A percentile compares a stretch with the other conserved stretches of the same genome.
Conservation (phyloP, 2,113 vertebrate genomes). For the Hippoglossus stenolepis region DNA sequence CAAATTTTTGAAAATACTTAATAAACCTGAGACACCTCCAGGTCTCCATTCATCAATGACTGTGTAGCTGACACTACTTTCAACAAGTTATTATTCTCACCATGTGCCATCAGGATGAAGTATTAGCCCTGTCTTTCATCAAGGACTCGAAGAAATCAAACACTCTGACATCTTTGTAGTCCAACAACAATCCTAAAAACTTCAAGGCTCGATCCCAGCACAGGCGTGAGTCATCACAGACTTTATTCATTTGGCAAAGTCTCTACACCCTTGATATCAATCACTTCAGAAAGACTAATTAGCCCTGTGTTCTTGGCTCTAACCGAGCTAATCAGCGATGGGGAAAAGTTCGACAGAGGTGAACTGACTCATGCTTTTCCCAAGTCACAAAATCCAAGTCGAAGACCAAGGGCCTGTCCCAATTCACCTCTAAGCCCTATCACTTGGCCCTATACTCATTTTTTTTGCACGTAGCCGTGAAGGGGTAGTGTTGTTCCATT, state of each 20-base stretch:
- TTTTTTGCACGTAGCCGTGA: no score
- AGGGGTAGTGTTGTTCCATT: no score
- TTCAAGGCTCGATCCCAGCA: slow-evolving; percentile 51
- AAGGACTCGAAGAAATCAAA: slow-evolving; percentile 9
- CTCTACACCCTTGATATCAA: slow-evolving; percentile 69
- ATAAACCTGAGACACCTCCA: not conserved
- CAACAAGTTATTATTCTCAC: not conserved
- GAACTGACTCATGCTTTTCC: slow-evolving; percentile 35
- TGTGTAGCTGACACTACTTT: not conserved
- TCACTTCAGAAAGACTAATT: slow-evolving; percentile 76
- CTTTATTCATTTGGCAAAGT: slow-evolving; percentile 70
- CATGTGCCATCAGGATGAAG: slow-evolving; percentile 23
- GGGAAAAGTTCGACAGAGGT: slow-evolving; percentile 45
- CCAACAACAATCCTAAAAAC: slow-evolving; percentile 38
- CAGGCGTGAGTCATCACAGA: slow-evolving; percentile 46
- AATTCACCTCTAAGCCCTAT: no score
- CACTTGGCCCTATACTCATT: no score
- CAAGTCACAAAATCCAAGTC: slow-evolving; percentile 18
- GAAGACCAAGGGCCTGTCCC: not conserved
- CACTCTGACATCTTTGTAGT: slow-evolving; percentile 43
- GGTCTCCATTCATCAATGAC: not conserved
- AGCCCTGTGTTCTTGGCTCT: slow-evolving; percentile 68
- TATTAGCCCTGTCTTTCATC: slow-evolving; percentile 10
- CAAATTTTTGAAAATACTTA: not conserved
- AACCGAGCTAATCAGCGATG: slow-evolving; percentile 50